Percentiles rank a stretch among this genome's conserved stretches.
These are phyloP conservation scores for Pissodes strobi DNA, from an alignment of 1,140 invertebrate species.

Conservation along the genomic window DNA sequence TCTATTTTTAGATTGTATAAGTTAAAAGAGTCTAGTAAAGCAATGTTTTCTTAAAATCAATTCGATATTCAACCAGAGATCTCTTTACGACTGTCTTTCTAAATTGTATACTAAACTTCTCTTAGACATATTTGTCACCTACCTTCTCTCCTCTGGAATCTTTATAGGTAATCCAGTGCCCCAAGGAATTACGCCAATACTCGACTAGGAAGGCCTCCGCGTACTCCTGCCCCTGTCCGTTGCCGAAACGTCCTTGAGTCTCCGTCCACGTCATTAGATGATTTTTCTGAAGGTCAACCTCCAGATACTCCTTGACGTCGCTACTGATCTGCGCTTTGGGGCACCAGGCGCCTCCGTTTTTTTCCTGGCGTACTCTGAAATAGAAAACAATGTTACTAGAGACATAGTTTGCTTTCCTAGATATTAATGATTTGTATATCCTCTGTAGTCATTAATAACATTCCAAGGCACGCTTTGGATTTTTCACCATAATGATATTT, in stretches of 20 bases:
- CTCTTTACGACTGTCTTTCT: too few relatives aligned
- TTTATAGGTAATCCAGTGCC: constrained; percentile 78
- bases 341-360: constrained; percentile 93
- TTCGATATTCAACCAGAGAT: too few relatives aligned
- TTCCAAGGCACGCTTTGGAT: too few relatives aligned
- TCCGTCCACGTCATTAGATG: constrained; percentile 86
- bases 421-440: too few relatives aligned
- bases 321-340: constrained; percentile 77
- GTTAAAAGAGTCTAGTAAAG: too few relatives aligned
- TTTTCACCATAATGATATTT: too few relatives aligned
- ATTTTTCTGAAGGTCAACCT: constrained; percentile 78
- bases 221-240: constrained; percentile 90
- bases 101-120: too few relatives aligned
- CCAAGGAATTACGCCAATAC: constrained; percentile 75
- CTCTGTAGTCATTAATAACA: too few relatives aligned
- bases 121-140: too few relatives aligned
- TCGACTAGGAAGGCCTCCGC: constrained; percentile 84
- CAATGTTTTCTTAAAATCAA: too few relatives aligned
- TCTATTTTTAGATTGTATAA: too few relatives aligned
- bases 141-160: constrained; percentile 76
- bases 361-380: constrained; percentile 82
- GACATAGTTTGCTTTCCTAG: too few relatives aligned
- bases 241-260: constrained; percentile 91
- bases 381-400: constrained; percentile 32
- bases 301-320: constrained; percentile 80